Base-by-base conservation (phyloP, 2,797 vertebrate species). In the Typhlichthys eigenmanni region DNA sequence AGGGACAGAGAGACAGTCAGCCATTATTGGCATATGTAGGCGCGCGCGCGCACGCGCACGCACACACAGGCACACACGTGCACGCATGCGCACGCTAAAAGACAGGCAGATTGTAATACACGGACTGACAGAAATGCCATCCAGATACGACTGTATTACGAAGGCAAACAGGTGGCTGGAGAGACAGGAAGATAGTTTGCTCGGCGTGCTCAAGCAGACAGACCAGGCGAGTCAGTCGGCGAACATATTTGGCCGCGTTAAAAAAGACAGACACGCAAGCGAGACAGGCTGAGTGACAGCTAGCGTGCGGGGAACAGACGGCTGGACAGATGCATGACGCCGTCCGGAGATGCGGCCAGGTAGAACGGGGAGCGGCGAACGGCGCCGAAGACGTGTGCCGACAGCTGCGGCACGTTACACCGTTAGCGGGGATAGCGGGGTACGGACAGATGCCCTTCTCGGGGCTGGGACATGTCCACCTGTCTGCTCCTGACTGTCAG, bases 401-500 rank as follows among this genome's bases (percentile, higher is more conserved):
- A 71, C 85, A 88, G 80, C 77, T 75, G 78, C 74, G 11, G 57
- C 75, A 56, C 24, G 54, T 63, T 66, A 70, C 71, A 70, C 73
- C 53, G 46, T 29, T 29, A 73, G 71, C 54, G 46, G 64, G 38
- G 38, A 43, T 43, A 72, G 47, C 3, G 24, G 32, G 66, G 74
- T 76, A 85, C 73, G 55, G 87, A 85, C 88, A 86, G 85, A 90
- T 88, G 86, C 83, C 86, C 87, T 88, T 85, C 84, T 83, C 79
- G 69, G 45, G 38, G 68, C 70, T 67, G 76, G 79, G 69, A 75
- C 45, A 74, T 52, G 7, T 84, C 83, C 81, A 85, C 89, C 85
- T 81, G 82, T 89, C 87, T 88, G 84, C 88, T 89, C 87, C 74
- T 78, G 65, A 82, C 87, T 90, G 90, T 91, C 90, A 91, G 67